Evolutionary conservation across 1,140 invertebrate genomes (phyloP), one percentile per base, ranked within the genome.

Genomic region (Planococcus citri): DNA sequence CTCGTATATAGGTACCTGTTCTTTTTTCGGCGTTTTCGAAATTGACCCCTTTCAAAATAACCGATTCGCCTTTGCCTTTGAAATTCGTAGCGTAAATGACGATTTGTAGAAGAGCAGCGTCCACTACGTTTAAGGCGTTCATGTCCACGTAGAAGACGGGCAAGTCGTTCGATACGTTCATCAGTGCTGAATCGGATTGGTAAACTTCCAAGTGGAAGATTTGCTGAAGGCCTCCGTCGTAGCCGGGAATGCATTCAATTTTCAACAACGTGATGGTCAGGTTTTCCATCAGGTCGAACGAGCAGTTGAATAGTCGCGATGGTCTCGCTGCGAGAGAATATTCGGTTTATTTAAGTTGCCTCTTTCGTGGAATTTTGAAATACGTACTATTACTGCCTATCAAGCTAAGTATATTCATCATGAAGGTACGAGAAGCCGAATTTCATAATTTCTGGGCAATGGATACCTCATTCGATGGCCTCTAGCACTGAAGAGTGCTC

Each of bases 261-360:
- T 80, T 78, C 20, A 87, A 74, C 0, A 89, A 88, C 74, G 93
- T 89, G 71, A 86, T 84, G 61, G 90, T 93, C 76, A 91, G 89
- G 78, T 95, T 95, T 68, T 87, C 83, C 22, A 94, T 79, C 3
- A 51, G 12, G 17, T 51, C 41, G 41, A 51, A 9, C 8, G 83
- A 80, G 75, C 85, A 87, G 76, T 86, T 86, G 72, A 80, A 78
- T 14, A 84, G 80, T 1, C 78, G 76, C 72, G 86, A 84, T 12
- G 85, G 85, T 68, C 33, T 68, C 25, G 27, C 67, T 68, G 41
- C 10, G n/a, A 51, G 33, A 37, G 17, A 4, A 20, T 17, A n/a
- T 14, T 20, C 12, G 41, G 17, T 4, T 9, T 51, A 51, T 51
- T n/a, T 51, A 51, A 6, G 17, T 51, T 51, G 41, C 4, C n/a